Evolutionary conservation across 2,888 invertebrate genomes (phyloP).

Genomic region (Brachyptera putata): DNA sequence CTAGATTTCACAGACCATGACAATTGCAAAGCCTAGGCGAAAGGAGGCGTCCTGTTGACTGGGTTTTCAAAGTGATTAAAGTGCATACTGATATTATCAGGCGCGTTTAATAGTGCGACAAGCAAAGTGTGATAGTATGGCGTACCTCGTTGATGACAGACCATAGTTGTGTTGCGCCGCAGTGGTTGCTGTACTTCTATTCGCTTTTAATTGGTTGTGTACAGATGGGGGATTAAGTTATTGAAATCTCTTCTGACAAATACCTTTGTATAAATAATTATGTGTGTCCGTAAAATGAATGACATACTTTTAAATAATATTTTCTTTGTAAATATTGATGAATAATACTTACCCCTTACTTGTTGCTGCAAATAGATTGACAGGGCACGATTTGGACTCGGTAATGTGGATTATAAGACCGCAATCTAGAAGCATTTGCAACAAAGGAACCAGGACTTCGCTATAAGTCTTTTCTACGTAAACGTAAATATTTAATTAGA

Average conservation of each 20-base stretch:
- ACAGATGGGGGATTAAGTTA: background rate
- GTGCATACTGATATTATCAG: conserved; percentile 2
- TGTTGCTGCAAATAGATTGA: background rate
- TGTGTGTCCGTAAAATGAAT: conserved; percentile 14
- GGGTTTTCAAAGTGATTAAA: conserved; percentile 40
- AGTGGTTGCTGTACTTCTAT: conserved; percentile 11
- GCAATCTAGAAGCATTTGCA: background rate
- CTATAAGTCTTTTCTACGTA: conserved; percentile 14
- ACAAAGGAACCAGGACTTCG: conserved; percentile 21
- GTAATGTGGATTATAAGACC: background rate
- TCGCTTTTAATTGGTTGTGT: conserved; percentile 18
- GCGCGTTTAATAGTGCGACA: conserved; percentile 7
- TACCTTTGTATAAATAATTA: conserved; percentile 27
- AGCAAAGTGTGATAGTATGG: conserved; percentile 18
- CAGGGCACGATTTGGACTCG: background rate
- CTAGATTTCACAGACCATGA: conserved; percentile 76
- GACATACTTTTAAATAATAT: conserved; percentile 29
- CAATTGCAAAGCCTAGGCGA: conserved; percentile 57
- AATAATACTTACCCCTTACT: conserved; percentile 5
- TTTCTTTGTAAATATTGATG: conserved; percentile 30
- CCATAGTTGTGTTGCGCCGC: too few species aligned
- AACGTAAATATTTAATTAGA: conserved; percentile 1
- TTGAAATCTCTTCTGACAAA: conserved; percentile 6
- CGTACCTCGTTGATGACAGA: conserved; percentile 1
- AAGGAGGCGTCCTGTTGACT: conserved; percentile 46